Conservation (phyloP, 2,797 vertebrate species). For the Odontamblyopus rebecca region DNA sequence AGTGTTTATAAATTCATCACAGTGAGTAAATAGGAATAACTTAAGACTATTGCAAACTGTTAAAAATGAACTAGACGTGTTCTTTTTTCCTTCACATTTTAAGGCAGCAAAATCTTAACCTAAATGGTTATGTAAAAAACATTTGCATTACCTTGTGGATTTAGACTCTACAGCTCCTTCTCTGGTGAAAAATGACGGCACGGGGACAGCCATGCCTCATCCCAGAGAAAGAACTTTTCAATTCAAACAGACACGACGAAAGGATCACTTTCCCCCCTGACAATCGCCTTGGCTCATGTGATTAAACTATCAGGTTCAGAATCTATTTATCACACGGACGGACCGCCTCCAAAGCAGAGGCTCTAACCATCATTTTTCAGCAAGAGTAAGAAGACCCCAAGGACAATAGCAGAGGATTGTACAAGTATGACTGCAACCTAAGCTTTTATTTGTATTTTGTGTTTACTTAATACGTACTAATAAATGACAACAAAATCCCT, state of each 20-base stretch:
- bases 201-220: constrained; percentile 38
- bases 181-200: constrained; percentile 16
- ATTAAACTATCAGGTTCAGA: constrained; percentile 43
- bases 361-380: constrained; percentile 32
- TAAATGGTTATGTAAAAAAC: not conserved
- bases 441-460: not conserved
- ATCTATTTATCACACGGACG: constrained; percentile 35
- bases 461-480: no score
- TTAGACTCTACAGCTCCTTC: constrained; percentile 27
- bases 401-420: constrained; percentile 1
- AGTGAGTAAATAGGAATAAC: no score
- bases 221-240: constrained; percentile 36
- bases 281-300: constrained; percentile 40
- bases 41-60: no score
- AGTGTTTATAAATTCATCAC: no score
- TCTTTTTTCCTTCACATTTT: no score
- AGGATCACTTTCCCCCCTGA: constrained; percentile 41
- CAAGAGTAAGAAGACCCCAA: constrained; percentile 33
- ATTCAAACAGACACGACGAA: constrained; percentile 40
- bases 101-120: not conserved
- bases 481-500: no score
- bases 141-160: not conserved
- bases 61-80: no score
- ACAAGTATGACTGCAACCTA: not conserved
- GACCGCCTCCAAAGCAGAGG: constrained; percentile 22